Base-by-base conservation (phyloP, 1,140 invertebrate species). In the Pectinophora gossypiella region DNA sequence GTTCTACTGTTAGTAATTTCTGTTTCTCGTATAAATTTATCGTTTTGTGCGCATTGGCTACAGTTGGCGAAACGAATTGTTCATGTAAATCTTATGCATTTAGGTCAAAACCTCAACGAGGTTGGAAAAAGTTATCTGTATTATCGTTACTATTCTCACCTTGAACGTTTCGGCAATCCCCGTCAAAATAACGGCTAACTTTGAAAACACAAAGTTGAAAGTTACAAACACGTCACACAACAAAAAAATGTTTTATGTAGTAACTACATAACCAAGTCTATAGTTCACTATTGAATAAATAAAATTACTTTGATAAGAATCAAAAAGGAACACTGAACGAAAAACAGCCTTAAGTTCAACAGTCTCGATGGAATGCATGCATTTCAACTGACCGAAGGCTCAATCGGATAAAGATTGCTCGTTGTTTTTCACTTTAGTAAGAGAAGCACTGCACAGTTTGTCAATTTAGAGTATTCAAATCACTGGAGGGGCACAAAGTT, bases 321-420 rank as follows among this genome's bases (percentile, higher is more conserved):
- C 69, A 72, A 85, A 85, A 82, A 80, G 66, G 71, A 66, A 70
- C 67, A 78, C 67, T 60, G 58, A 74, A 76, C 54, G 64, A 76
- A 79, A 81, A 77, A 80, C 80, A 79, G 56, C 56, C 55, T 69
- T 61, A 83, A 81, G 82, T 85, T 85, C 82, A 85, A 85, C 70
- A 85, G 72, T 77, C 82, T 81, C 72, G 59, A 48, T 74, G 82
- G 82, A 85, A 85, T 85, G 82, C 78, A 74, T 76, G 73, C 76
- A 79, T 83, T 83, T 83, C 70, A 73, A 82, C 63, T 69, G 60
- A 58, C 67, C 62, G 65, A 61, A 65, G 60, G 61, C 49, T 56
- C 54, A 59, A 66, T 47, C 52, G 59, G 46, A 54, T 44, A 44
- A 21, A 19, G 19, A 13, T 15, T 21, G 1, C 1, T 44, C 2